These are phyloP conservation scores for Colistium nudipinnis DNA, from an alignment of 2,113 vertebrate genomes.

Conservation along the genomic window DNA sequence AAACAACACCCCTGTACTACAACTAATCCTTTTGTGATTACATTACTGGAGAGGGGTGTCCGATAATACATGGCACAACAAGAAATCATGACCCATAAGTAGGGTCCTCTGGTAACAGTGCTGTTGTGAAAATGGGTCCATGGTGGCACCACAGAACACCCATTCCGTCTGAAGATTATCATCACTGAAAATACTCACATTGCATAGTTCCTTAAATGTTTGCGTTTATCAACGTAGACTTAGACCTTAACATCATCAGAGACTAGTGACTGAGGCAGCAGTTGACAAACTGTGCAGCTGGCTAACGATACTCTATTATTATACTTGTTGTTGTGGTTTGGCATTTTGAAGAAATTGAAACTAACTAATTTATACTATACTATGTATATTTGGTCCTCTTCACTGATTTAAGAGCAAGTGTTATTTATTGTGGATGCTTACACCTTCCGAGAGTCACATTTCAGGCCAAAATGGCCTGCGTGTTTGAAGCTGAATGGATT, in stretches of 20 bases:
- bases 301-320: conserved; percentile 21
- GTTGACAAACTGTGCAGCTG: background rate
- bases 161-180: background rate
- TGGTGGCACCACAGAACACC: background rate
- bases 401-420: background rate
- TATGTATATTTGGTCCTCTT: conserved; percentile 4
- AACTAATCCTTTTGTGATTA: conserved; percentile 17
- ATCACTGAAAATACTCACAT: conserved; percentile 38
- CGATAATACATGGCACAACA: conserved; percentile 1
- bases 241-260: conserved; percentile 2
- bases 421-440: too few relatives aligned
- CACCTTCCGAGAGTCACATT: background rate
- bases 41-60: conserved; percentile 5
- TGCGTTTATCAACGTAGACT: conserved; percentile 2
- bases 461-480: background rate
- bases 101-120: conserved; percentile 21
- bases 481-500: background rate
- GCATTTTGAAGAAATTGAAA: background rate
- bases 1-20: conserved; percentile 24
- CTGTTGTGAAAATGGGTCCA: background rate
- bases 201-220: conserved; percentile 52
- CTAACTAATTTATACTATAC: background rate
- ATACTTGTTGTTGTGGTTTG: background rate
- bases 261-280: background rate
- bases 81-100: conserved; percentile 13